Conservation (phyloP, 2,113 vertebrate genomes). For the Chloroceryle aenea region DNA sequence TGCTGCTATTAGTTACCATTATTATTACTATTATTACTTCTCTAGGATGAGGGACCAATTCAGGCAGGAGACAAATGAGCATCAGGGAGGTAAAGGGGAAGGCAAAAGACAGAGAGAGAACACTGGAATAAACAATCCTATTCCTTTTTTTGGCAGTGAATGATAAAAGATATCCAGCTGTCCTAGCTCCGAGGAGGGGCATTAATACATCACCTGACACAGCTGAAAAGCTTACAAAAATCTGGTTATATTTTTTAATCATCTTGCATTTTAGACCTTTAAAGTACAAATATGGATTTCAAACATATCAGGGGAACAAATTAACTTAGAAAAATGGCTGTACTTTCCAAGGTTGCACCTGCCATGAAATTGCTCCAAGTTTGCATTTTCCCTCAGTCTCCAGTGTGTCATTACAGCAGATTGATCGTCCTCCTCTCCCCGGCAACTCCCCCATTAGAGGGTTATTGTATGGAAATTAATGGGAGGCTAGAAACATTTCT, state of each 20-base stretch:
- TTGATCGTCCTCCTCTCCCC: slow-evolving; percentile 78
- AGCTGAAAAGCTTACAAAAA: slow-evolving; percentile 73
- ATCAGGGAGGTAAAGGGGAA: background rate
- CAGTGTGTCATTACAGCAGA: slow-evolving; percentile 80
- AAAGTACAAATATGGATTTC: slow-evolving; percentile 84
- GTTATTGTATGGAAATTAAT: slow-evolving; percentile 87
- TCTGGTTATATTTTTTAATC: slow-evolving; percentile 79
- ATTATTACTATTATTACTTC: slow-evolving; percentile 50
- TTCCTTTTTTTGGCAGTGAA: slow-evolving; percentile 27
- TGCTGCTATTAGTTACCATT: slow-evolving; percentile 2
- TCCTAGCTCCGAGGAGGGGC: slow-evolving; percentile 26
- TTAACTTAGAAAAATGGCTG: slow-evolving; percentile 81
- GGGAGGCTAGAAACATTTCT: slow-evolving; percentile 79
- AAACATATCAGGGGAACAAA: slow-evolving; percentile 85
- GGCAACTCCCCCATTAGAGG: slow-evolving; percentile 81
- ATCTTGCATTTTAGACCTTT: slow-evolving; percentile 78
- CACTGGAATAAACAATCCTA: background rate
- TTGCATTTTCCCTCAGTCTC: slow-evolving; percentile 81
- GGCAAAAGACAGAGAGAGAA: slow-evolving; percentile 30
- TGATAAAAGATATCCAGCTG: slow-evolving; percentile 52
- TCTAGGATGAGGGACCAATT: background rate
- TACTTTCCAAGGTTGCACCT: slow-evolving; percentile 83
- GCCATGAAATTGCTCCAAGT: slow-evolving; percentile 83
- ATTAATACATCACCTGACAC: slow-evolving; percentile 49
- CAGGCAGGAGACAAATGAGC: background rate